These are phyloP conservation scores for Chunga burmeisteri DNA, from an alignment of 2,113 vertebrate genomes.

Conservation along the genomic window DNA sequence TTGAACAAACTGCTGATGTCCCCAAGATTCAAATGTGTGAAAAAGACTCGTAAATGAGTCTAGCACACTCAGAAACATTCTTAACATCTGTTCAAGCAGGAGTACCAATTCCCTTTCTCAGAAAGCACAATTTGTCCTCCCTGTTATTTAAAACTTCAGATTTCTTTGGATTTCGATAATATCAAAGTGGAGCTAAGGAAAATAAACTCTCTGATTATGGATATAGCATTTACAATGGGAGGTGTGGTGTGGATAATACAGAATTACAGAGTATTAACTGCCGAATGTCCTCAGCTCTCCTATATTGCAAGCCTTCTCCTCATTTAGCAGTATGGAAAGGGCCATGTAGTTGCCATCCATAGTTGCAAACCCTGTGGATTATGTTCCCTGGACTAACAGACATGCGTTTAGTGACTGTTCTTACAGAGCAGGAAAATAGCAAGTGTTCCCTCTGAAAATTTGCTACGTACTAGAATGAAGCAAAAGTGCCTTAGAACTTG, in stretches of 20 bases:
- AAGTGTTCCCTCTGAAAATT: not conserved
- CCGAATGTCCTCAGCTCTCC: not conserved
- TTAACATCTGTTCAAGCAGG: constrained; percentile 62
- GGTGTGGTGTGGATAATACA: not conserved
- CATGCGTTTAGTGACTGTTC: not conserved
- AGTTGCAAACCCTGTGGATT: not conserved
- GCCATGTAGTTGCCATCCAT: not conserved
- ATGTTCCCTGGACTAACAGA: not conserved
- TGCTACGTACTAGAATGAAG: not conserved
- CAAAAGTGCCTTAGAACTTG: not conserved
- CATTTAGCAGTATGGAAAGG: not conserved
- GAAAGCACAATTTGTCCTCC: constrained; percentile 61
- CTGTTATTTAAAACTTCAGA: constrained; percentile 38
- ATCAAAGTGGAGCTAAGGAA: not conserved
- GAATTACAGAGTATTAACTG: not conserved
- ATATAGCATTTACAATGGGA: not conserved
- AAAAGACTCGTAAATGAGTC: constrained; percentile 63
- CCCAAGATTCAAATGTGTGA: constrained; percentile 55
- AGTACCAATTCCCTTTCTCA: constrained; percentile 39
- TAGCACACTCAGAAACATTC: constrained; percentile 60
- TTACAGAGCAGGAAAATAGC: not conserved
- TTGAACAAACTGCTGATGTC: constrained; percentile 62
- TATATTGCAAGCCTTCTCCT: not conserved
- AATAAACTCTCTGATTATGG: not conserved
- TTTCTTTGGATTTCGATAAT: constrained; percentile 37